Percentiles rank a stretch among this genome's conserved stretches.
These are phyloP conservation scores for Yponomeuta plumbellus DNA, from an alignment of 2,888 invertebrate genomes.

Conservation along the genomic window DNA sequence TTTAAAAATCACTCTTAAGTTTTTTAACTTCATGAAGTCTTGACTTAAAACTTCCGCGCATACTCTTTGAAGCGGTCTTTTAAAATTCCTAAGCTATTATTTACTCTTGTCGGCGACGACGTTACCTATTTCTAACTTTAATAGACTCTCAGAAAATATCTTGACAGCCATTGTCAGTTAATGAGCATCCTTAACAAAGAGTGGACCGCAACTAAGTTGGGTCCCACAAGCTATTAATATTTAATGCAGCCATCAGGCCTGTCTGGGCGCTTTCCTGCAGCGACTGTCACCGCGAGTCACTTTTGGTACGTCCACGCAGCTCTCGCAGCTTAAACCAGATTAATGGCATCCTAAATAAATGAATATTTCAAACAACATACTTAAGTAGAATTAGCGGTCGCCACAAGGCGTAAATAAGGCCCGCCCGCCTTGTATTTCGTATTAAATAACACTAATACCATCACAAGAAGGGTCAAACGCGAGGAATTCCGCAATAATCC, in stretches of 20 bases:
- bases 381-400: slow-evolving; percentile 35
- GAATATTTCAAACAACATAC: slow-evolving; percentile 21
- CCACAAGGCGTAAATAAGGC: slow-evolving; percentile 42
- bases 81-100: slow-evolving; percentile 44
- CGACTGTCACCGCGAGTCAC: not conserved
- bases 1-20: slow-evolving; percentile 13
- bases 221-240: slow-evolving; percentile 28
- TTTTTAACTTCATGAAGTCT: slow-evolving; percentile 11
- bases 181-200: slow-evolving; percentile 28
- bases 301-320: slow-evolving; percentile 8
- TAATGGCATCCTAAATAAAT: slow-evolving; percentile 23
- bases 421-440: slow-evolving; percentile 39
- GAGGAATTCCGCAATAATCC: slow-evolving; percentile 47
- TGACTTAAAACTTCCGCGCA: slow-evolving; percentile 5
- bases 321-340: slow-evolving; percentile 22
- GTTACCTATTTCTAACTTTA: slow-evolving; percentile 41
- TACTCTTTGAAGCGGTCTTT: slow-evolving; percentile 26
- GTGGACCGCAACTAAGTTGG: slow-evolving; percentile 16
- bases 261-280: not conserved
- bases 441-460: slow-evolving; percentile 49
- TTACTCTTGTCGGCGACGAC: slow-evolving; percentile 37
- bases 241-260: slow-evolving; percentile 24
- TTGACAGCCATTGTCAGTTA: slow-evolving; percentile 27
- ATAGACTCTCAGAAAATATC: slow-evolving; percentile 40
- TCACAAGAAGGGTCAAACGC: slow-evolving; percentile 42